These are phyloP conservation scores for Gryllus bimaculatus DNA, from an alignment of 1,140 invertebrate species.

Conservation along the genomic window DNA sequence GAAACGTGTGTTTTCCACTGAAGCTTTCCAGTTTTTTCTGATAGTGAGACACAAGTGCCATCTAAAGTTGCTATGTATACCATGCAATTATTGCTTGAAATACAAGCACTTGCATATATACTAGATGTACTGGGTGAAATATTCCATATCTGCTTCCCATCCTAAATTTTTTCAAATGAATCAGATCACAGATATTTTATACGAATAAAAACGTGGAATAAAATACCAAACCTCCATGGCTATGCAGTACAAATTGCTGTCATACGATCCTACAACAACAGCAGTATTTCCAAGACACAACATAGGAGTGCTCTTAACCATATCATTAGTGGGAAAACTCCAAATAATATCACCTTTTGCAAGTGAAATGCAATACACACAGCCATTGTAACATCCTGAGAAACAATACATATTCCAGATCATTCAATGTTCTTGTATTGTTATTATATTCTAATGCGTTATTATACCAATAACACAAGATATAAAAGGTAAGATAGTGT, in stretches of 20 bases:
- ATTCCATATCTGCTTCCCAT: slow-evolving; percentile 38
- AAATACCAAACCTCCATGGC: slow-evolving; percentile 39
- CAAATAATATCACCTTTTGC: slow-evolving; percentile 45
- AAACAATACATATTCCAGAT: not conserved
- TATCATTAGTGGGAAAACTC: slow-evolving; percentile 47
- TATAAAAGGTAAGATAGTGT: not conserved
- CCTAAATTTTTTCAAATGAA: slow-evolving; percentile 29
- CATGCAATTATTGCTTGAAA: slow-evolving; percentile 35
- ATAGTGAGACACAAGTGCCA: slow-evolving; percentile 43
- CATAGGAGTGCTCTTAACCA: slow-evolving; percentile 56
- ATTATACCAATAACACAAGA: not conserved
- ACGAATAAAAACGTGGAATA: slow-evolving; percentile 17
- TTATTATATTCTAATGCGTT: not conserved
- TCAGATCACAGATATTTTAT: not conserved
- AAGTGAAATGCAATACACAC: slow-evolving; percentile 49
- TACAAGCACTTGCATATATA: slow-evolving; percentile 49
- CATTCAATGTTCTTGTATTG: not conserved
- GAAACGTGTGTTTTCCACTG: slow-evolving; percentile 41
- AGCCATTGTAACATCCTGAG: slow-evolving; percentile 56
- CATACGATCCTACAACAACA: slow-evolving; percentile 59
- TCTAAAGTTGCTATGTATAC: slow-evolving; percentile 46
- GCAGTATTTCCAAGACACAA: slow-evolving; percentile 31
- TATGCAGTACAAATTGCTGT: slow-evolving; percentile 51
- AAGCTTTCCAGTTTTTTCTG: slow-evolving; percentile 35
- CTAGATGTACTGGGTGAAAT: slow-evolving; percentile 37